Evolutionary conservation across 2,797 vertebrate genomes (phyloP).

Genomic region (Menidia menidia): DNA sequence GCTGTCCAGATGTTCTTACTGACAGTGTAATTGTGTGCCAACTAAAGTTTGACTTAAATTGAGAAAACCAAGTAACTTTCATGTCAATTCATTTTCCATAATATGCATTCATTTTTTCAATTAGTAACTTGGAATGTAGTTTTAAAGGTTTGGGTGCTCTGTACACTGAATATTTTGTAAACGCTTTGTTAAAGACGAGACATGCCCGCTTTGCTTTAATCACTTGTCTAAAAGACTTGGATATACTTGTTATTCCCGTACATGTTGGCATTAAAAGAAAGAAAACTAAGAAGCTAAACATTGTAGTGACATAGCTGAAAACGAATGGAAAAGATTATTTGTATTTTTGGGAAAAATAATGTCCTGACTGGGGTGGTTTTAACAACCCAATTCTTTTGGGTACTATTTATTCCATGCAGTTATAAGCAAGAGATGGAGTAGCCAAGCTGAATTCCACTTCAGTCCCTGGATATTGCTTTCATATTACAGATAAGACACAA

Average conservation of each 20-base stretch:
- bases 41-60: conserved; percentile 4
- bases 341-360: conserved; percentile 65
- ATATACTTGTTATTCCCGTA: conserved; percentile 8
- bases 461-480: conserved; percentile 79
- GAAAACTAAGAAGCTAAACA: conserved; percentile 17
- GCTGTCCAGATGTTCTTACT: conserved; percentile 27
- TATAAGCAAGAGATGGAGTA: conserved; percentile 60
- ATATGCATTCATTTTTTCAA: not conserved
- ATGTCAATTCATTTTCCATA: not conserved
- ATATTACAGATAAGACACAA: conserved; percentile 75
- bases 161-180: not conserved
- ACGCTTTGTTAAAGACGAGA: not conserved
- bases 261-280: conserved; percentile 1
- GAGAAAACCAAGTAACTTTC: not conserved
- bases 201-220: not conserved
- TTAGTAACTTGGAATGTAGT: not conserved
- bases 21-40: conserved; percentile 10
- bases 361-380: conserved; percentile 65
- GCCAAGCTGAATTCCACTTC: conserved; percentile 71
- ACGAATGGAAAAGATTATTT: conserved; percentile 48
- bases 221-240: not conserved
- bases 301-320: conserved; percentile 31
- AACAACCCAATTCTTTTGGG: conserved; percentile 69
- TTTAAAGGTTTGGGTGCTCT: conserved; percentile 2
- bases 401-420: conserved; percentile 74